A percentile compares a stretch with the other conserved stretches of the same genome.
These are phyloP conservation scores for Eudasyphora cyanicolor DNA, from an alignment of 2,888 invertebrate species.

Conservation along the genomic window DNA sequence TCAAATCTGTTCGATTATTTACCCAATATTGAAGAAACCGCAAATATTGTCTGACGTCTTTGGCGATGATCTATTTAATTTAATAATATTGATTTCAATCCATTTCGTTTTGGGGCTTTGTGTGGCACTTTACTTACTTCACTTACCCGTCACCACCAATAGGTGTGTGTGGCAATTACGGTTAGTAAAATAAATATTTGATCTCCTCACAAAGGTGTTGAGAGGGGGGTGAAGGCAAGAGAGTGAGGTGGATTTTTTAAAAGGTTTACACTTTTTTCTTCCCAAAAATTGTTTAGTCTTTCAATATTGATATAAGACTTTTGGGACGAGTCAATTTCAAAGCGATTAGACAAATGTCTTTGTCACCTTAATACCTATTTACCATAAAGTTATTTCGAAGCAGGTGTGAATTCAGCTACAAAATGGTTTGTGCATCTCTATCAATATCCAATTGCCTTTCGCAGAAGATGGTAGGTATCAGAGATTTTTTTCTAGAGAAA, in stretches of 20 bases:
- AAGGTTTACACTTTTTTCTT: not conserved
- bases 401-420: no score
- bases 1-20: slow-evolving; percentile 54
- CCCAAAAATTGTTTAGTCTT: not conserved
- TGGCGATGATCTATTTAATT: slow-evolving; percentile 28
- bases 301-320: not conserved
- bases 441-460: no score
- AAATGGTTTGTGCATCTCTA: no score
- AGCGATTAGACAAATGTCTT: not conserved
- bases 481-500: no score
- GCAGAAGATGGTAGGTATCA: no score
- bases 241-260: not conserved
- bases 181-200: slow-evolving; percentile 12
- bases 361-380: no score
- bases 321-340: not conserved
- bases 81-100: slow-evolving; percentile 27
- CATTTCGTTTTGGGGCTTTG: not conserved
- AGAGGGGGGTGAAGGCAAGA: not conserved
- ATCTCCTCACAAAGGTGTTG: not conserved
- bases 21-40: slow-evolving; percentile 9
- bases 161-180: not conserved
- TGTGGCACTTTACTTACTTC: not conserved
- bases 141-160: no score
- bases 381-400: no score
- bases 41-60: slow-evolving; percentile 38